Base-by-base conservation (phyloP, 2,797 vertebrate genomes). In the Manis javanica region DNA sequence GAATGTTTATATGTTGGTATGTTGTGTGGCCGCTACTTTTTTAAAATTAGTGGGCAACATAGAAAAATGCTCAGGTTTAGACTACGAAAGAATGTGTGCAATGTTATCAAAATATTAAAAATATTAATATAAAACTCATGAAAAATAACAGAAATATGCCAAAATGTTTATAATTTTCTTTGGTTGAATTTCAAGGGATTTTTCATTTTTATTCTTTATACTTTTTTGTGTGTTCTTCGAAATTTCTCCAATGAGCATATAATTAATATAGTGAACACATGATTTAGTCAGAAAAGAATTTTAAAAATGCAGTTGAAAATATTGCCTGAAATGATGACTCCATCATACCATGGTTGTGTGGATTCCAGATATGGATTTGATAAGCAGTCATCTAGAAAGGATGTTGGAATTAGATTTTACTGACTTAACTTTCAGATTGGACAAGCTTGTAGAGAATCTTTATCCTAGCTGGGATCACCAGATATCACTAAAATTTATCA, bases 201-300 rank as follows among this genome's bases (percentile, higher is more conserved):
- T 46, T 89, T 90, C 31, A 29, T 81, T 94, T 78, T 78, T 89
- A 34, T 78, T 64, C 51, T 85, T 29, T 78, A 24, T 46, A 53
- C 4, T 13, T 64, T 71, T 39, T 83, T 64, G 12, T 68, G 8
- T 75, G 46, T 34, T 87, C 94, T 94, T 87, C 29, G 86, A 21
- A 61, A 53, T 86, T 88, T 94, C 49, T 66, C 34, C n/a, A 88
- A 0, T 26, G 42, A 68, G n/a, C 34, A 5, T 88, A 19, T 84
- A 79, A 69, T 93, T 78, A 64, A 24, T 91, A 39, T 26, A 69
- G 34, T 57, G 59, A 71, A 3, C 21, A 64, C 26, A 31, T 46
- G 59, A 55, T 93, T 94, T 75, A 21, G 49, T 93, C n/a, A 91
- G 68, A 87, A 96, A 68, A 55, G 57, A 72, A 63, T 23, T 66